Conservation (phyloP, 2,888 invertebrate genomes). For the Pterobdella sp. region DNA sequence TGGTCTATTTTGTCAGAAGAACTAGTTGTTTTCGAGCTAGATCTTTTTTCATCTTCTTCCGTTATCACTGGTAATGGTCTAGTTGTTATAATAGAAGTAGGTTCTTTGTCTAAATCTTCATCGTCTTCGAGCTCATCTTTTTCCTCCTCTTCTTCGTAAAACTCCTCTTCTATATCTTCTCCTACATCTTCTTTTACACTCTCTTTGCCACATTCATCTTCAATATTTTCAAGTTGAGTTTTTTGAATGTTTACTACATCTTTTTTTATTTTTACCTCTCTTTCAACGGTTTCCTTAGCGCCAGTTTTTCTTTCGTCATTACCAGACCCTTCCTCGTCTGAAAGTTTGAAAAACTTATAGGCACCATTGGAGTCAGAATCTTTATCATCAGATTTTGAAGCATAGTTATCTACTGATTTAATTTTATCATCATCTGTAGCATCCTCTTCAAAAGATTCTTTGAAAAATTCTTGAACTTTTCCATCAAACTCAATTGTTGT, state of each 20-base stretch:
- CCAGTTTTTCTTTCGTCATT: conserved; percentile 25
- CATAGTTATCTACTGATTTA: neutral
- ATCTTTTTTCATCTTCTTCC: conserved; percentile 34
- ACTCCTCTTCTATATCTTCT: neutral
- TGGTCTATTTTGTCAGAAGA: conserved; percentile 33
- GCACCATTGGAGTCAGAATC: neutral
- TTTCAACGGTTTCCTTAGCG: conserved; percentile 51
- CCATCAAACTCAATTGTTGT: conserved; percentile 2
- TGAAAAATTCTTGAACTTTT: conserved; percentile 3
- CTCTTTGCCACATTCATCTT: neutral
- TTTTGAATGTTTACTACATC: neutral
- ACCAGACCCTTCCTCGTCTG: neutral
- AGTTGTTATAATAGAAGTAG: neutral
- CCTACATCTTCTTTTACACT: neutral
- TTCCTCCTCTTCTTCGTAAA: conserved; percentile 43
- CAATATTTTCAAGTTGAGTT: neutral
- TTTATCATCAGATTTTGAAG: neutral
- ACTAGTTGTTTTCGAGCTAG: conserved; percentile 32
- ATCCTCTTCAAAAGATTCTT: neutral
- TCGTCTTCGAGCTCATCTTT: conserved; percentile 61
- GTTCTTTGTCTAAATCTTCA: conserved; percentile 52
- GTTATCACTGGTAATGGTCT: conserved; percentile 29
- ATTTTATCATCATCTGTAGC: neutral
- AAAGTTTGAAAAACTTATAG: neutral
- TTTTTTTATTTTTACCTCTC: neutral